Percentiles rank a stretch among this genome's conserved stretches.
Evolutionary conservation across 2,113 vertebrate genomes (phyloP).

Genomic region (Chunga burmeisteri): DNA sequence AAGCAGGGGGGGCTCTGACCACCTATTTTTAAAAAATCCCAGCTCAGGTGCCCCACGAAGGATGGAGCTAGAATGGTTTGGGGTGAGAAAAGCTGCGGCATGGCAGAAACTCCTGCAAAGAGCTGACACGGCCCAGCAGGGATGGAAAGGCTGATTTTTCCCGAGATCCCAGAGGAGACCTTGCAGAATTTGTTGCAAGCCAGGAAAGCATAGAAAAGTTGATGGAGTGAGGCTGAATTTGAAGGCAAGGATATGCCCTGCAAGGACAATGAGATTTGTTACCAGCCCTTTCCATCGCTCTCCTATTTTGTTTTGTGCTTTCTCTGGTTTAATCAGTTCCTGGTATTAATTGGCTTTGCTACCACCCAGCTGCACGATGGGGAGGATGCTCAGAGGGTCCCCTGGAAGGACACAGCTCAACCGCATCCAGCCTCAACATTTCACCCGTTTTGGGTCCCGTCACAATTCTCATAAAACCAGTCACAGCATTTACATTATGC

Average conservation of each 20-base stretch:
- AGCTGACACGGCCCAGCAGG: accelerated
- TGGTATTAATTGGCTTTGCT: neutral
- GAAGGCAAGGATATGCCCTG: slow-evolving; percentile 29
- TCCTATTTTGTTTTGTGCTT: neutral
- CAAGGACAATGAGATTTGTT: slow-evolving; percentile 29
- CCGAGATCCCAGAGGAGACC: neutral
- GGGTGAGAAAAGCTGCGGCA: neutral
- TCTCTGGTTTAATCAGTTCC: neutral
- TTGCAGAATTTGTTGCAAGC: neutral
- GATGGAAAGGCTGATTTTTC: neutral
- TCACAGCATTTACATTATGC: slow-evolving; percentile 24
- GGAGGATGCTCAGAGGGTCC: neutral
- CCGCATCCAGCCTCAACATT: neutral
- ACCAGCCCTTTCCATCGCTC: neutral
- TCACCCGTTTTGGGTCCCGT: accelerated
- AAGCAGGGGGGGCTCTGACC: neutral
- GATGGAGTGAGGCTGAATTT: slow-evolving; percentile 34
- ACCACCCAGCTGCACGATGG: accelerated
- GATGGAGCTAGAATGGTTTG: neutral
- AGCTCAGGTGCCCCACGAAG: neutral
- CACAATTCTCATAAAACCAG: neutral
- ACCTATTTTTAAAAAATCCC: neutral
- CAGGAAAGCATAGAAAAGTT: neutral
- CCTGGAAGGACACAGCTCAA: neutral
- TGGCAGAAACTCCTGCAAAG: neutral